Evolutionary conservation across 37 sponge, comb jelly and placozoan species (phyloP).

Genomic region (Cladorhizidae sp.): DNA sequence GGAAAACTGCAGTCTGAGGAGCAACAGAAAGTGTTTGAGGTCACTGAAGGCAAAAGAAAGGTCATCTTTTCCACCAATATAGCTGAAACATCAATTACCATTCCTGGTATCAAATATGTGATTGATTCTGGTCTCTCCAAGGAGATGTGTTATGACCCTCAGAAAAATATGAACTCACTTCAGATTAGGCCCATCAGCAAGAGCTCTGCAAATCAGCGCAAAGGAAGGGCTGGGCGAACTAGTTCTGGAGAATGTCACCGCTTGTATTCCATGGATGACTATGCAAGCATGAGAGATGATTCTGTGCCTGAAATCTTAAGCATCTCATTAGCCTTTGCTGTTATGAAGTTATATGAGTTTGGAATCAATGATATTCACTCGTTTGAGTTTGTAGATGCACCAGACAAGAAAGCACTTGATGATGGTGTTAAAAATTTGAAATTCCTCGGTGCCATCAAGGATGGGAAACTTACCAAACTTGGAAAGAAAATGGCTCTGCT

Average conservation of each 20-base stretch:
- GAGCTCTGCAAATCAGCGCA: conserved; percentile 83
- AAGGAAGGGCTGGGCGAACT: conserved; percentile 81
- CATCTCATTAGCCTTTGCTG: conserved; percentile 56
- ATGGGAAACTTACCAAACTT: conserved; percentile 42
- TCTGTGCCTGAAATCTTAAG: conserved; percentile 70
- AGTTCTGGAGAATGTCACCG: conserved; percentile 78
- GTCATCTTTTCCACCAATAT: conserved; percentile 88
- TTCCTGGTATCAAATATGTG: conserved; percentile 80
- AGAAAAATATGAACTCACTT: conserved; percentile 70
- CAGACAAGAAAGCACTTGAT: conserved; percentile 46
- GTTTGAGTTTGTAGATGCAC: conserved; percentile 79
- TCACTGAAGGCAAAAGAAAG: conserved; percentile 40
- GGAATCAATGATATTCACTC: conserved; percentile 61
- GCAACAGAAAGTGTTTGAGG: conserved; percentile 75
- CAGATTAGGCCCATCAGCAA: conserved; percentile 58
- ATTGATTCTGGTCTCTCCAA: conserved; percentile 85
- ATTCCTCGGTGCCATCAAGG: conserved; percentile 70
- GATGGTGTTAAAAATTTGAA: conserved; percentile 61
- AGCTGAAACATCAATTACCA: conserved; percentile 92
- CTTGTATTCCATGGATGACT: conserved; percentile 53
- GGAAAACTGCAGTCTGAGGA: conserved; percentile 84
- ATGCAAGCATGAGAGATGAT: conserved; percentile 42
- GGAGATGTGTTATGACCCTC: conserved; percentile 68
- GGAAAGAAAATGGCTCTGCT: conserved; percentile 60
- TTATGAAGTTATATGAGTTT: conserved; percentile 70